Conservation (phyloP, 2,797 vertebrate genomes). For the Poeciliopsis gracilis region DNA sequence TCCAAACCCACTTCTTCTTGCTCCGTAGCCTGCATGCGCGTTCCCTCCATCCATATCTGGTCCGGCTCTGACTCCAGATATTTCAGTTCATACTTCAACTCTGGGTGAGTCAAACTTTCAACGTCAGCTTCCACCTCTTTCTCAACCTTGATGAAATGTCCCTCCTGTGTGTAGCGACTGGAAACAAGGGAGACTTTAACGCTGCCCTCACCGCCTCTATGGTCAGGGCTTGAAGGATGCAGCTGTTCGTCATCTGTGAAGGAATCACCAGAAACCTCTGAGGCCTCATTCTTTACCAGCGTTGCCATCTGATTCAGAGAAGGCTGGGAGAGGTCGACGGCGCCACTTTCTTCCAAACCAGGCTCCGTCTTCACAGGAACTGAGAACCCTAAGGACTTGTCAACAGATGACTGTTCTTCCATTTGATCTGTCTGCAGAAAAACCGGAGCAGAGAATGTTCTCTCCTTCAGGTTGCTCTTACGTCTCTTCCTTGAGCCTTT, state of each 20-base stretch:
- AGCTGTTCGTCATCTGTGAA: slow-evolving; percentile 22
- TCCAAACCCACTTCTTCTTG: slow-evolving; percentile 3
- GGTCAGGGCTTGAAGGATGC: slow-evolving; percentile 17
- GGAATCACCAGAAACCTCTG: slow-evolving; percentile 37
- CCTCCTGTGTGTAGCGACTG: slow-evolving; percentile 50
- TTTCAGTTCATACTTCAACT: slow-evolving; percentile 19
- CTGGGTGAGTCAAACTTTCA: slow-evolving; percentile 22
- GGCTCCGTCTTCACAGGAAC: no score
- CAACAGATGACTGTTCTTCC: slow-evolving; percentile 11
- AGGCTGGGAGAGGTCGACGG: slow-evolving; percentile 71
- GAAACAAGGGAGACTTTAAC: slow-evolving; percentile 64
- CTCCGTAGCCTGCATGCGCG: slow-evolving; percentile 8
- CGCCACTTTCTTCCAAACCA: slow-evolving; percentile 52
- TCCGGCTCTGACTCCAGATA: slow-evolving; percentile 32
- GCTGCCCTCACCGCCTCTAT: slow-evolving; percentile 39
- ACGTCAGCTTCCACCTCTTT: slow-evolving; percentile 41
- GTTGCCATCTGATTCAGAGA: slow-evolving; percentile 43
- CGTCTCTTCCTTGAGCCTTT: slow-evolving; percentile 64
- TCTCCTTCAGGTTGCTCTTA: slow-evolving; percentile 37
- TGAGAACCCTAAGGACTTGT: no score
- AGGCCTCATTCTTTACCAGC: slow-evolving; percentile 62
- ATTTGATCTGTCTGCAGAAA: slow-evolving; percentile 22
- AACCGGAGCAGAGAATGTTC: slow-evolving; percentile 4
- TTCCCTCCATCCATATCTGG: not conserved
- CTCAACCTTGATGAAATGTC: slow-evolving; percentile 47